Evolutionary conservation across 2,888 invertebrate species (phyloP), one percentile per base, ranked within the genome.

Genomic region (Scaeva pyrastri): DNA sequence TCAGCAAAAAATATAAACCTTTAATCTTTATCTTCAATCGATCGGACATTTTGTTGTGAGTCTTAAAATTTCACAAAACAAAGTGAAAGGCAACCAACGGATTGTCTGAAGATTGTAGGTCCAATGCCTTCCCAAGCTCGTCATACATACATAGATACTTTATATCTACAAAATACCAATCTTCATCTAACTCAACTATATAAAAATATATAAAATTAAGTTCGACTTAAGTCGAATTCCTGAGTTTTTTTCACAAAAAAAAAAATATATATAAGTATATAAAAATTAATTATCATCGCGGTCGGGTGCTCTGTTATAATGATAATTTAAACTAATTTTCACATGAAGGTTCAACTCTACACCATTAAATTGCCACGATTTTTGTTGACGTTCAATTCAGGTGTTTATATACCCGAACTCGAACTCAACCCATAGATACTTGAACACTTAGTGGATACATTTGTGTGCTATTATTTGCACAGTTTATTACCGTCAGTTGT

Each of bases 381-480:
- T 43, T 45, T 45, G 64, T 64, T 64, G 60, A 60, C 60, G 41
- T 58, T 58, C 39, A 60, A 60, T 41, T 60, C 60, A 60, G 60
- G 60, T 60, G 60, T 39, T 60, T 19, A 36, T 19, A 60, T 41
- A 41, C 7, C 7, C 14, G 6, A n/a, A 21, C 48, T 7, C 6
- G 7, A 5, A 43, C 43, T 4, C 31, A 31, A 31, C n/a, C n/a
- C 43, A 48, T 21, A 21, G 11, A 48, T 16, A 16, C n/a, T 7
- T 16, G 3, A 12, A 16, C 19, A 12, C 31, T 31, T 19, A 10
- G n/a, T n/a, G n/a, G 11, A 2, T 6, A n/a, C 26, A 36, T 55
- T 23, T 75, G 39, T 52, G 36, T 55, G 60, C 73, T 62, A 70
- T 78, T 83, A 83, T 83, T 83, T 83, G 78, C 43, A 60, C 62